Conservation (phyloP, 2,888 invertebrate genomes). For the Enchytraeus crypticus region DNA sequence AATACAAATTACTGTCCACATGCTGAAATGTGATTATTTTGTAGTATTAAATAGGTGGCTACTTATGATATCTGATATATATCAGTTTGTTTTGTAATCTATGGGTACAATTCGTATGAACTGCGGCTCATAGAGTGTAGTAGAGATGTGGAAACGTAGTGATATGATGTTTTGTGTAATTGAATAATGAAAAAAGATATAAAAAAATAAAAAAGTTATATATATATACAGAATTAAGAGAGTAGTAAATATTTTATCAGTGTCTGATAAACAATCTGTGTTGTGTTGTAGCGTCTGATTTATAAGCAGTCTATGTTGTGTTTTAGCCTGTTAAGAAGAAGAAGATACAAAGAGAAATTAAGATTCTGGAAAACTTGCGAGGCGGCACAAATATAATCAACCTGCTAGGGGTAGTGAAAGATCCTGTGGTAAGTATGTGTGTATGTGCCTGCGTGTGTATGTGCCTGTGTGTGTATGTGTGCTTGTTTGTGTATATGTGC, state of each 20-base stretch:
- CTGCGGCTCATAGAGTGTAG: too few relatives aligned
- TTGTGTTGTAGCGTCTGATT: background rate
- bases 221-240: background rate
- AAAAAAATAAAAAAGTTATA: too few relatives aligned
- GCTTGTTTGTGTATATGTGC: conserved; percentile 1
- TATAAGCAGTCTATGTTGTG: too few relatives aligned
- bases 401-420: conserved; percentile 95
- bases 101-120: too few relatives aligned
- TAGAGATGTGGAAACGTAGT: too few relatives aligned
- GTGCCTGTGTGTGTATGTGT: background rate
- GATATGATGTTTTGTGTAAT: too few relatives aligned
- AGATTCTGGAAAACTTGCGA: conserved; percentile 96
- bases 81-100: too few relatives aligned
- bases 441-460: background rate
- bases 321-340: conserved; percentile 98
- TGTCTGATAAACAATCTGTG: background rate
- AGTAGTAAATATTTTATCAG: background rate
- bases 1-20: too few relatives aligned
- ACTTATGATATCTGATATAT: too few relatives aligned
- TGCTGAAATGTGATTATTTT: too few relatives aligned
- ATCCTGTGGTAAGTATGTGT: conserved; percentile 52
- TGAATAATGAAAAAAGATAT: too few relatives aligned
- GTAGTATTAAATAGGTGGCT: too few relatives aligned
- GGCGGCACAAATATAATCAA: conserved; percentile 99
- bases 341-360: conserved; percentile 99